Evolutionary conservation across 1,140 invertebrate genomes (phyloP).

Genomic region (Pteromalus puparum): DNA sequence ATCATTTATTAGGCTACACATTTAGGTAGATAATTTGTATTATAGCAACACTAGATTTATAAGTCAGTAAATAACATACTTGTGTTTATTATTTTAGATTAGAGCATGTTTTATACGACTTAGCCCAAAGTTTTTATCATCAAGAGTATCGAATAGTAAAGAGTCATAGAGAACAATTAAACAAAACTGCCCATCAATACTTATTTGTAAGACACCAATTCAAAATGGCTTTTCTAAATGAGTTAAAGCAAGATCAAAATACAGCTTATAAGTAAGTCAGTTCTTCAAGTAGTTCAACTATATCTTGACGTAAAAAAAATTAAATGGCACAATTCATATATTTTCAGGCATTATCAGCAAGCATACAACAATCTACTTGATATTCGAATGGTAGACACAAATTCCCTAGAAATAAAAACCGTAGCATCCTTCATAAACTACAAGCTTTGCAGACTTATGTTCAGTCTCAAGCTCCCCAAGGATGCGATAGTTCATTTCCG

Average conservation of each 20-base stretch:
- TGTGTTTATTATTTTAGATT: constrained; percentile 76
- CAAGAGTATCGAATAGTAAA: constrained; percentile 91
- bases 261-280: constrained; percentile 89
- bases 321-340: background rate
- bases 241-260: constrained; percentile 92
- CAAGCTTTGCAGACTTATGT: constrained; percentile 93
- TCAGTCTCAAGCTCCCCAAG: constrained; percentile 89
- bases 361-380: constrained; percentile 93
- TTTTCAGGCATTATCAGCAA: constrained; percentile 91
- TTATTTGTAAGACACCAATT: constrained; percentile 97
- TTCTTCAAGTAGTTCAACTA: constrained; percentile 14
- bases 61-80: constrained; percentile 11
- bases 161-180: constrained; percentile 91
- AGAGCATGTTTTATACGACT: constrained; percentile 95
- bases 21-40: constrained; percentile 75
- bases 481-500: constrained; percentile 96
- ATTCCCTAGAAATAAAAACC: constrained; percentile 94
- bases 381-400: constrained; percentile 90
- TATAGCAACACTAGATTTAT: background rate
- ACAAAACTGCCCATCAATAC: constrained; percentile 93
- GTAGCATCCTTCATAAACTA: constrained; percentile 97
- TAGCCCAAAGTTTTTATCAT: constrained; percentile 94
- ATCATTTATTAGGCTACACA: constrained; percentile 89
- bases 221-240: constrained; percentile 97
- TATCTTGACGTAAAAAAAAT: constrained; percentile 46